Base-by-base conservation (phyloP, 2,113 vertebrate species). In the Syngnathoides biaculeatus region DNA sequence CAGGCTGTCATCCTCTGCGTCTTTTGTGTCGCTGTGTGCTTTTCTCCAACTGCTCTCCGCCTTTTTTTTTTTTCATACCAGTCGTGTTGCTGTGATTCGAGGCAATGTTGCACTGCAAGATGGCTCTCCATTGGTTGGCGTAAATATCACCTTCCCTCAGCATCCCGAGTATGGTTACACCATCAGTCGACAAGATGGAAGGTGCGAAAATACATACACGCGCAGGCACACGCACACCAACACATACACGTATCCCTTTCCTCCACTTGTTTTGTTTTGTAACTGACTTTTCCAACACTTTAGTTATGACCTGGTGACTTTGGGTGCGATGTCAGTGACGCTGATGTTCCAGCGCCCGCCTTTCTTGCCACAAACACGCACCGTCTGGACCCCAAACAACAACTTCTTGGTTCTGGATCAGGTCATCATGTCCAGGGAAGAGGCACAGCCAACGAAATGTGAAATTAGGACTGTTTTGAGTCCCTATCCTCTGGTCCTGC, bases 351-450 rank as follows among this genome's bases (percentile, higher is more conserved):
- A 99, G 72, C 94, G 97, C 13, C 96, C 96, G 57, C 97, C 97
- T 64, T 99, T 99, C 83, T 84, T 96, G 67, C 84, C 93, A 65
- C 94, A 95, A 86, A 95, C 93, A 74, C 95, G 93, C 73, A 95
- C 95, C 1, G 86, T 98, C 65, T 98, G 96, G 97, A 93, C 98
- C 52, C 95, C 97, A 24, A 96, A 95, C 95, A 99, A 98, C 86
- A 94, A 95, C 82, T 99, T 98, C 80, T 85, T 96, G 77, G 94
- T 98, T 13, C 84, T 98, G 79, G 96, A 95, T 78, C 95, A 95
- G 86, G 95, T 99, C 64, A 89, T 90, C 71, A 96, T 99, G 95
- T 93, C 94, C 79, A 93, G 95, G 84, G 89, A 89, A 50, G 88
- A 92, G 9, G 67, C 67, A 0, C 89, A 92, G 5, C 4, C 82